Base-by-base conservation (phyloP, 2,113 vertebrate species). In the Coptodon bakossiorum region DNA sequence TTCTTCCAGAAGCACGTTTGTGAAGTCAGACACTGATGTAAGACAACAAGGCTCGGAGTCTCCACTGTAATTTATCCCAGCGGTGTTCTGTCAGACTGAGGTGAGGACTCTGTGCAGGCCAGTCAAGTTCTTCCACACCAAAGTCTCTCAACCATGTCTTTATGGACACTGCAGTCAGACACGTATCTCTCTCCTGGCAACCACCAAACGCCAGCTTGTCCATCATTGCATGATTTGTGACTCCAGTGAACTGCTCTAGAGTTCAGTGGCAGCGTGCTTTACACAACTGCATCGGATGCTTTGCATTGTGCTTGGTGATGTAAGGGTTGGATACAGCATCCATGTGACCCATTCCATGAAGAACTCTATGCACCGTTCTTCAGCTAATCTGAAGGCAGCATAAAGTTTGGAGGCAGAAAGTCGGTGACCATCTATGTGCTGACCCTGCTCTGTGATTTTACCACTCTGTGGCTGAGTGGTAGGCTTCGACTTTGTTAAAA, bases 341-440 rank as follows among this genome's bases (percentile, higher is more conserved):
- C 29, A 34, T 6, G 29, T 34, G 14, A 59, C 14, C 57, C 57
- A 2, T 61, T 61, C 16, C 57, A 63, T 6, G 16, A 34, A 63
- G 59, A 63, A 63, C 29, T 34, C 57, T 63, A 19, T 1, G 54
- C 22, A 56, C 54, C 11, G 16, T 63, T 36, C 9, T 63, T 63
- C 29, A 63, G 59, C 9, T 34, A 63, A 63, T 34, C 59, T 34
- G 59, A 63, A 63, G 59, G 29, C 59, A 19, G 34, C 6, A 6
- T 61, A 19, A 34, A 19, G 56, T 29, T 29, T 29, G 24, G 54
- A 8, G 13, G 24, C 24, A 57, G 7, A 57, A 57, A 57, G 57
- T 1, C 29, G 0, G 16, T 19, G 16, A 63, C 0, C n/a, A n/a
- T n/a, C 3, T 63, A 0, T n/a, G 59, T 4, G 3, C 59, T 2